Evolutionary conservation across 2,113 vertebrate genomes (phyloP).

Genomic region (Orcinus orca): DNA sequence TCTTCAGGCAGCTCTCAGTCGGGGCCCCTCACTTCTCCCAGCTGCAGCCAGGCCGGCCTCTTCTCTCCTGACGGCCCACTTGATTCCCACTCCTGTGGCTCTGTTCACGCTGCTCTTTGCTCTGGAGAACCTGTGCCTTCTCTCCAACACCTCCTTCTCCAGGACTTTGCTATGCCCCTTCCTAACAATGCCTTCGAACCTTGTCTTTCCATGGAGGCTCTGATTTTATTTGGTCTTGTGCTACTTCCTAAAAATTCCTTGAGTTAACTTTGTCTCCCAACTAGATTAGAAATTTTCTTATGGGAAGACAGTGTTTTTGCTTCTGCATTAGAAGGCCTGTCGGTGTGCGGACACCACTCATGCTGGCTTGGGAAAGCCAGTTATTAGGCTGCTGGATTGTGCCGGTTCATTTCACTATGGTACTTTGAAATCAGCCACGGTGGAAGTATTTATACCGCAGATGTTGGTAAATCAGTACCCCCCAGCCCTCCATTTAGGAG

Average conservation of each 20-base stretch:
- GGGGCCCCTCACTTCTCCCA: not conserved
- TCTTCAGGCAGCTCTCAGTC: not conserved
- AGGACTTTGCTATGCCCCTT: rapidly evolving
- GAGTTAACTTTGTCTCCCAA: not conserved
- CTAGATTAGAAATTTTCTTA: not conserved
- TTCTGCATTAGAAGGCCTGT: not conserved
- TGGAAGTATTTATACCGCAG: not conserved
- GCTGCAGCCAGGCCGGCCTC: not conserved
- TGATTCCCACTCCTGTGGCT: rapidly evolving
- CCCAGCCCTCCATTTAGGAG: not conserved
- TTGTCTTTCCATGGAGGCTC: not conserved
- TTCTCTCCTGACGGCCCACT: rapidly evolving
- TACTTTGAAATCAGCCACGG: not conserved
- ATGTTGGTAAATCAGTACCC: not conserved
- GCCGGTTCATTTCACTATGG: not conserved
- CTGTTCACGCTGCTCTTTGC: not conserved
- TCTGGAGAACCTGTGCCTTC: not conserved
- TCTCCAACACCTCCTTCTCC: not conserved
- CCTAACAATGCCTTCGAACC: not conserved
- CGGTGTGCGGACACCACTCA: too few species aligned
- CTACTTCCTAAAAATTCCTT: not conserved
- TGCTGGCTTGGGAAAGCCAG: not conserved
- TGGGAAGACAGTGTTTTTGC: not conserved
- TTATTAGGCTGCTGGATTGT: not conserved
- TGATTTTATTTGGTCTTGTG: not conserved